Evolutionary conservation across 2,888 invertebrate species (phyloP), one percentile per base, ranked within the genome.

Genomic region (Lasioglossum morio): DNA sequence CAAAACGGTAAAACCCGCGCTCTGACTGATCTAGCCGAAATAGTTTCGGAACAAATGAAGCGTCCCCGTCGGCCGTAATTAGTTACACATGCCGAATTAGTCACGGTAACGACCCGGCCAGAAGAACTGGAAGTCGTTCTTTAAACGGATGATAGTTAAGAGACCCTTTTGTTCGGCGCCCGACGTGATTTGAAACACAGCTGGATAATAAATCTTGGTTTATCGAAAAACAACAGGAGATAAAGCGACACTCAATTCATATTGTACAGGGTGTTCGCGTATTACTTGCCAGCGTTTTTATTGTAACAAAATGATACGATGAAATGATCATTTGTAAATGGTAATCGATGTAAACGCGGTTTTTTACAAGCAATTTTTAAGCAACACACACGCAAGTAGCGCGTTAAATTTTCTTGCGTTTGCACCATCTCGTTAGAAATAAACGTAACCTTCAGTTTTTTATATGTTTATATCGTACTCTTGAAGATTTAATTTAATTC

Each of bases 21-120:
- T n/a, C n/a, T n/a, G 79, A 79, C 72, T 74, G 60, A 84, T 79
- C 70, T 48, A 60, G 27, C 46, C 79, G 69, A 69, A 69, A 74
- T 77, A 34, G 43, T 23, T 60, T 43, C 16, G 14, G 27, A 34
- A 40, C 23, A 37, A 37, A n/a, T 37, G 48, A 43, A 46, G 37
- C 79, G 19, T 34, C 75, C 40, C 57, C 40, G 43, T 40, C 23
- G 57, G 27, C 40, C 23, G 46, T 77, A 85, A 86, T 78, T 74
- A 60, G 73, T 73, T 73, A 79, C 86, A 79, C 72, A 53, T 86
- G 86, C 53, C 73, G 63, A 77, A 85, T 86, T 85, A 70, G 46
- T 14, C n/a, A 48, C 14, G 8, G 63, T 19, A 72, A 74, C 66
- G 74, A 48, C 2, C 40, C 69, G 19, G 30, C 34, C 30, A 12